These are phyloP conservation scores for Drosophila mayaguana DNA, from an alignment of 2,888 invertebrate genomes.

Conservation along the genomic window DNA sequence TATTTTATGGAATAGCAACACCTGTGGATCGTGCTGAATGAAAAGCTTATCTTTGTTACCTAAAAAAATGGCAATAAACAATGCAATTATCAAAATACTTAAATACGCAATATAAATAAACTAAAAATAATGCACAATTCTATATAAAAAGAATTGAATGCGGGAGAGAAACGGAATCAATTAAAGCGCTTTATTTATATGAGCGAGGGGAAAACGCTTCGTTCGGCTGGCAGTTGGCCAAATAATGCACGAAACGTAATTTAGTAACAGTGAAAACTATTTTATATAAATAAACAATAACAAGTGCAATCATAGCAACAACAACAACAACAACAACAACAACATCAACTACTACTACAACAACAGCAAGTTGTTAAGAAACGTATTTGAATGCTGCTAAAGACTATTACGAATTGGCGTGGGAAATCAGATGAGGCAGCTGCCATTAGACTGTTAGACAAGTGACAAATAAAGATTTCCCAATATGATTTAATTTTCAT, in stretches of 20 bases:
- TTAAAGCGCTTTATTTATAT: constrained; percentile 44
- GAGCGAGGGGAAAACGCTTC: constrained; percentile 38
- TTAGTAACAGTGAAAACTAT: constrained; percentile 34
- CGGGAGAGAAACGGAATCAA: constrained; percentile 11
- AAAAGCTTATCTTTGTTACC: constrained; percentile 6
- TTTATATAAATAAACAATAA: constrained; percentile 54
- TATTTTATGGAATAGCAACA: constrained; percentile 30
- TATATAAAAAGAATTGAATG: constrained; percentile 1
- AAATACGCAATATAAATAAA: constrained; percentile 34
- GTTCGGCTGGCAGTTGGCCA: constrained; percentile 59
- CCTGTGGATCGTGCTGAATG: constrained; percentile 34
- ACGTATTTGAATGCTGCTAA: not conserved
- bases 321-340: constrained; percentile 28
- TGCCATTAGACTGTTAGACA: not conserved
- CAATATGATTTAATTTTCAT: not conserved
- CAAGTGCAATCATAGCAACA: constrained; percentile 33
- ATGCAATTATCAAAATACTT: constrained; percentile 27
- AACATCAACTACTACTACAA: not conserved
- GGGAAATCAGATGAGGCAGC: not conserved
- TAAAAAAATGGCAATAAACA: constrained; percentile 31
- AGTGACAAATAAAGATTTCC: not conserved
- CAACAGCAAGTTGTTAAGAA: not conserved
- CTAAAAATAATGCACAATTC: constrained; percentile 28
- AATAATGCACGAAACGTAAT: constrained; percentile 31
- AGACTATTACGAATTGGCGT: not conserved